These are phyloP conservation scores for Latrodectus hesperus DNA, from an alignment of 2,888 invertebrate species.

Conservation along the genomic window DNA sequence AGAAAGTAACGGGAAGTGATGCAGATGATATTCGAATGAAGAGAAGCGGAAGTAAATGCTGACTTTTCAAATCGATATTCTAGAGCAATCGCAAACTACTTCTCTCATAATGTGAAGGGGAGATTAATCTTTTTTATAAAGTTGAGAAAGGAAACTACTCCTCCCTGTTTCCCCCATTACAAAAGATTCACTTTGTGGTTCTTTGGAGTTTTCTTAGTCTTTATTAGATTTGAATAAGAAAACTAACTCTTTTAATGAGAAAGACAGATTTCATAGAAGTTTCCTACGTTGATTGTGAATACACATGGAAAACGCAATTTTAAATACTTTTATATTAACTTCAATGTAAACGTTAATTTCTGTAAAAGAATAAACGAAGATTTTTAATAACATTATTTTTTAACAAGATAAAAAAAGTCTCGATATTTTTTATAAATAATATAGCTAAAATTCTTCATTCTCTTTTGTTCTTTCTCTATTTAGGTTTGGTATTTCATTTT, in stretches of 20 bases:
- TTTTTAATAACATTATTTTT: no score
- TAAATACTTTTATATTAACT: no score
- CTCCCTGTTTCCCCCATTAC: not conserved
- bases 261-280: not conserved
- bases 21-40: conserved; percentile 51
- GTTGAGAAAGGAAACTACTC: not conserved
- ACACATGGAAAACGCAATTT: no score
- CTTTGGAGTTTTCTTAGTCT: not conserved
- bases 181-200: not conserved
- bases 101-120: conserved; percentile 18
- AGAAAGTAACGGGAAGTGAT: conserved; percentile 32
- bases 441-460: no score
- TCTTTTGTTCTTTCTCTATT: no score
- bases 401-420: no score
- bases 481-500: no score
- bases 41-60: conserved; percentile 61
- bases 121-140: not conserved
- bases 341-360: no score
- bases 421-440: no score
- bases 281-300: no score
- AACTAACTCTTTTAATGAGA: not conserved
- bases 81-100: conserved; percentile 44
- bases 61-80: conserved; percentile 61
- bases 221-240: not conserved
- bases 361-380: no score